Evolutionary conservation across 1,140 invertebrate species (phyloP).

Genomic region (Holcopasites calliopsidis): DNA sequence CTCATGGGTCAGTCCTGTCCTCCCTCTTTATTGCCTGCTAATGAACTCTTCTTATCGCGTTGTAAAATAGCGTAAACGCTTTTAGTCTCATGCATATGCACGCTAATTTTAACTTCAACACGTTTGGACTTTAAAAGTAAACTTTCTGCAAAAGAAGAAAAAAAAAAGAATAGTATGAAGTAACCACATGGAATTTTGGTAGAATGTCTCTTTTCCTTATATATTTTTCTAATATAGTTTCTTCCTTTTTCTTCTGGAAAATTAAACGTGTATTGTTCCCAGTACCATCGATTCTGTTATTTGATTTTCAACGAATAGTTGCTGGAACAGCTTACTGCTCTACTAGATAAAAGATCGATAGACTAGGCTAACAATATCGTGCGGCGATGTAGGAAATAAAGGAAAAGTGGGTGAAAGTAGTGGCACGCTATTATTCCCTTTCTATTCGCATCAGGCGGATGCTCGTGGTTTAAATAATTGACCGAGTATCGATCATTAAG

Average conservation of each 20-base stretch:
- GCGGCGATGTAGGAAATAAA: too few relatives aligned
- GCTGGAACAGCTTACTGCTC: too few relatives aligned
- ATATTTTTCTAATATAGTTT: not conserved
- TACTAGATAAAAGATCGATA: too few relatives aligned
- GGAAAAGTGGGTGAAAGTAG: slow-evolving; percentile 29
- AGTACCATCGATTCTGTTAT: too few relatives aligned
- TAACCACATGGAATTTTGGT: not conserved
- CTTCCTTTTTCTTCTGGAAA: not conserved
- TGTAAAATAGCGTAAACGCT: not conserved
- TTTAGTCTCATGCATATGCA: too few relatives aligned
- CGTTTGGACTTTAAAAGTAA: not conserved
- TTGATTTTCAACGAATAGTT: too few relatives aligned
- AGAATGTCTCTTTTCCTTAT: not conserved
- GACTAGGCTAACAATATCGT: not conserved
- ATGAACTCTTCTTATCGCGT: not conserved
- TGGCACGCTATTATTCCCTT: not conserved
- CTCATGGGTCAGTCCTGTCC: slow-evolving; percentile 74
- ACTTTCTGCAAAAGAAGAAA: not conserved
- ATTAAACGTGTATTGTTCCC: too few relatives aligned
- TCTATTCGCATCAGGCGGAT: not conserved
- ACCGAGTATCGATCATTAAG: not conserved
- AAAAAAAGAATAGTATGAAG: not conserved
- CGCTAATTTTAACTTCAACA: not conserved
- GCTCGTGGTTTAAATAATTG: slow-evolving; percentile 12
- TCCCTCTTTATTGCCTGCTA: not conserved